These are phyloP conservation scores for Isichthys henryi DNA, from an alignment of 2,113 vertebrate species.

Conservation along the genomic window DNA sequence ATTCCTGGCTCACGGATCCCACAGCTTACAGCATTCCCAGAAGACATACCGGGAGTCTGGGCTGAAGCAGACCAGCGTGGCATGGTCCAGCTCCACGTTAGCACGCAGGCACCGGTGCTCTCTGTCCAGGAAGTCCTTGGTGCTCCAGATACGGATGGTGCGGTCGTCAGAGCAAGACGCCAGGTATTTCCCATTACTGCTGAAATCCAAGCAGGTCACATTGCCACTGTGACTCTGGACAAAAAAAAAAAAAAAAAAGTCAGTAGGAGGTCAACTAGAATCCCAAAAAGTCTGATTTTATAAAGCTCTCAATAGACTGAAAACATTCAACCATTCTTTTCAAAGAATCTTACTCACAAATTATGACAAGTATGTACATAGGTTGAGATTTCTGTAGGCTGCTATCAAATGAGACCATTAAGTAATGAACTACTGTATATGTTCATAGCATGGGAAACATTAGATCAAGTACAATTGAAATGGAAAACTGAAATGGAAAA, in stretches of 20 bases:
- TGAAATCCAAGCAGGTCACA: slow-evolving; percentile 84
- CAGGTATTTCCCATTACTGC: slow-evolving; percentile 90
- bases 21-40: neutral
- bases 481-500: neutral
- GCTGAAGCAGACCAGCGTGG: slow-evolving; percentile 80
- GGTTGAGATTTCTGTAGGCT: too few relatives aligned
- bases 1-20: too few relatives aligned
- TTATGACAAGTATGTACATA: neutral
- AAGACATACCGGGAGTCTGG: slow-evolving; percentile 76
- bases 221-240: slow-evolving; percentile 75
- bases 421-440: neutral
- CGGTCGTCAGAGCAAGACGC: slow-evolving; percentile 86
- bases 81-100: slow-evolving; percentile 83
- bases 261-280: neutral
- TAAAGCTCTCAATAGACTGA: neutral
- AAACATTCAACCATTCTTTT: neutral
- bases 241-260: neutral
- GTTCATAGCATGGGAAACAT: neutral
- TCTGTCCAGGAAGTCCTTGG: slow-evolving; percentile 78
- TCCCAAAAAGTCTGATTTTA: neutral
- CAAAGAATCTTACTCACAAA: neutral
- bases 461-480: neutral
- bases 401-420: neutral
- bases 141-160: slow-evolving; percentile 91
- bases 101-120: slow-evolving; percentile 83